Evolutionary conservation across 30 jellyfish, hydroid and myxozoan species (phyloP), one percentile per base, ranked within the genome.

Genomic region (Hydractinia symbiolongicarpus): DNA sequence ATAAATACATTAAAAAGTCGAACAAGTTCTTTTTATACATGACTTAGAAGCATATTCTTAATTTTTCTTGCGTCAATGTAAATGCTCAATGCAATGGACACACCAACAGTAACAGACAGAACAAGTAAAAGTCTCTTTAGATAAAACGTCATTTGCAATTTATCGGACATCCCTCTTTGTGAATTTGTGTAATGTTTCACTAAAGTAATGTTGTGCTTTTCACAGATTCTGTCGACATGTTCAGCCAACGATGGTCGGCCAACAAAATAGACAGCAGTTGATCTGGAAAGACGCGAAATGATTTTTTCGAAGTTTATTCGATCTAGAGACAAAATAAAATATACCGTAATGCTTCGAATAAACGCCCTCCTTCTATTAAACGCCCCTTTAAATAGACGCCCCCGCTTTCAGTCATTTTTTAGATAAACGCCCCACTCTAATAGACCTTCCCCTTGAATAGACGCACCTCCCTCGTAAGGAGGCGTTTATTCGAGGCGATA

Each of bases 211-310:
- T 75, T 55, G 55, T 75, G 50, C 4, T 75, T 75, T 20, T 55
- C 13, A 50, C 83, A 75, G 19, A 50, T 9, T 0, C 76, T 52
- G 15, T 20, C 9, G 49, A 75, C 76, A 5, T 55, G 73, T 49
- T 75, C 83, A 5, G 83, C 83, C 4, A 75, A 75, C 13, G 83
- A 75, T 20, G 83, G 83, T 50, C 83, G 73, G 55, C 83, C 83
- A 55, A 75, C 83, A 54, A 75, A 75, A 55, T 75, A 75, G 53
- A 75, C 76, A 30, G 53, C 15, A 5, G 83, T 5, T n/a, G 52
- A 44, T 50, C 54, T 55, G 9, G 83, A 4, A 8, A 20, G 14
- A 17, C 13, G 40, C 20, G 20, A 15, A 13, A 75, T 44, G 73
- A 75, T 16, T 21, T 75, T 55, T 50, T 75, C 83, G 1, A 75